Conservation (phyloP, 2,888 invertebrate genomes). For the Girardia tigrina region DNA sequence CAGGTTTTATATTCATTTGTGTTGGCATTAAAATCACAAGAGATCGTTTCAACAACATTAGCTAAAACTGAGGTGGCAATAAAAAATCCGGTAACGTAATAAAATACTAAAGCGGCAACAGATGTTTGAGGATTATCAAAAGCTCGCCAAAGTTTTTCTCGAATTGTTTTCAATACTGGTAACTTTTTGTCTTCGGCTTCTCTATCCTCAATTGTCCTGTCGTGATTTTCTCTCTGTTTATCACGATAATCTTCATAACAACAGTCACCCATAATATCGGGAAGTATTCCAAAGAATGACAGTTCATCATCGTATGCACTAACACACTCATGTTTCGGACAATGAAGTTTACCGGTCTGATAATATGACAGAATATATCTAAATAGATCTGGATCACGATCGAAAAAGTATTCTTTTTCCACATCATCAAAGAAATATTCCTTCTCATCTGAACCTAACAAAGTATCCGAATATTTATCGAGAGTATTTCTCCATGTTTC, state of each 20-base stretch:
- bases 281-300: constrained; percentile 93
- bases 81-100: constrained; percentile 98
- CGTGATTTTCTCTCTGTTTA: constrained; percentile 92
- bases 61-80: constrained; percentile 99
- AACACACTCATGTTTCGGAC: constrained; percentile 95
- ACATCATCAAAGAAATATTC: constrained; percentile 99
- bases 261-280: constrained; percentile 91
- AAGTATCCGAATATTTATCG: constrained; percentile 95
- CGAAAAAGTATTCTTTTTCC: constrained; percentile 93
- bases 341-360: constrained; percentile 94
- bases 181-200: constrained; percentile 53
- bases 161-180: constrained; percentile 56
- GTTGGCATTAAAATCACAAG: constrained; percentile 66
- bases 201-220: constrained; percentile 82
- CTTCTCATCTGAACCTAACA: constrained; percentile 84
- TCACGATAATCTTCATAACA: constrained; percentile 99
- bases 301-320: constrained; percentile 97
- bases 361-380: constrained; percentile 96
- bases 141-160: constrained; percentile 90
- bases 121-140: constrained; percentile 97
- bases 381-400: constrained; percentile 95
- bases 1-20: constrained; percentile 57
- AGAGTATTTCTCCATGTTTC: constrained; percentile 98
- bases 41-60: constrained; percentile 92
- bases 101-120: constrained; percentile 95